Base-by-base conservation (phyloP, 2,888 invertebrate genomes). In the Oxycera nigricornis region DNA sequence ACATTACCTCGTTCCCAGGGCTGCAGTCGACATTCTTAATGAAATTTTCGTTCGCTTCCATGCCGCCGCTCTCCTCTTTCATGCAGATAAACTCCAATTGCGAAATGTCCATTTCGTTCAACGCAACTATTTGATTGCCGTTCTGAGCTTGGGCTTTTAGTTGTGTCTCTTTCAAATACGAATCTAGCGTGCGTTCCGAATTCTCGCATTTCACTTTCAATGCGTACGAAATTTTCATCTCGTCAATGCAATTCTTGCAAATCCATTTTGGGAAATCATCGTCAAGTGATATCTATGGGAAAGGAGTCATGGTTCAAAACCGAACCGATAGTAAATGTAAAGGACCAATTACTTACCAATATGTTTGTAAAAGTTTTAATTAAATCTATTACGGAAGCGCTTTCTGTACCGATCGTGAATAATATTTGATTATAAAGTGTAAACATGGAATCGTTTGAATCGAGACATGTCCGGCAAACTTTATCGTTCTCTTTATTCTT, bases 181-280 rank as follows among this genome's bases (percentile, higher is more conserved):
- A 11, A 20, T 70, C 70, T 30, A 70, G 26, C 35, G 70, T 52
- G 31, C 70, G 70, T 52, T 70, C 70, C 3, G 70, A 70, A 35
- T 65, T 70, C 26, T 70, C 70, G 24, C 70, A 70, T 55, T 70
- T 70, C 22, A 70, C 55, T 31, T 70, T 70, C 14, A 70, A 55
- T 30, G 70, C 70, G 20, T 70, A 70, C 24, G 70, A 52, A 22
- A 70, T 70, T 70, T 70, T 70, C 52, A 70, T 70, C 35, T 70
- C 70, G 52, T 70, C 70, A 52, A 70, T 70, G 24, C 70, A 70
- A 31, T 55, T 70, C 20, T 70, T 70, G 22, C 70, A 70, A 22
- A 70, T 70, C 70, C 70, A 70, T 31, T 70, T 70, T 11, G 70
- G 70, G 24, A 70, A 70, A 17, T 70, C 70, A 41, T 70, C 70